Evolutionary conservation across 2,888 invertebrate species (phyloP), one percentile per base, ranked within the genome.

Genomic region (Stramonita haemastoma): DNA sequence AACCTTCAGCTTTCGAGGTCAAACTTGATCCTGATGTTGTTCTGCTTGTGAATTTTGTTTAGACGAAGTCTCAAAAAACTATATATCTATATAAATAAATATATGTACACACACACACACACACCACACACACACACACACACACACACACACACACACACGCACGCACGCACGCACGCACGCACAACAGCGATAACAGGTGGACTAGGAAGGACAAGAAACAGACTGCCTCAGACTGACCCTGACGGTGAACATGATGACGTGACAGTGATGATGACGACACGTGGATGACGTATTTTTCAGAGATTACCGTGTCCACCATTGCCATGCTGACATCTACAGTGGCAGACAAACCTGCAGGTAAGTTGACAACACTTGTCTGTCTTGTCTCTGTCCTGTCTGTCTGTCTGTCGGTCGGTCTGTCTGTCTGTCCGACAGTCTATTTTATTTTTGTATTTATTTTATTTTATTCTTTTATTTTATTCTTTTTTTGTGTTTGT

Each of bases 231-330:
- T 22, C 15, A 70, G 11, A 22, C 11, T 70, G 57, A 57, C 57
- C 11, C 8, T 57, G 57, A 57, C 57, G 57, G 15, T 17, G 57
- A 57, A 8, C 11, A 57, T 17, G 57, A 57, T 17, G 57, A 57
- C 57, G 57, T 17, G 57, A 57, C 17, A 17, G 15, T 17, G 57
- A 57, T 57, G 57, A 17, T 57, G 15, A 57, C 17, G 57, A 57
- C 26, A 26, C 26, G 15, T 70, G 70, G 11, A 26, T 70, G 70
- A 17, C 26, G 11, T 32, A 79, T 79, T 29, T 79, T 79, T 5
- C 77, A 79, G 77, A 79, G 32, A 79, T 79, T 29, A 32, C 77
- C n/a, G 77, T 79, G 77, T 79, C 77, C 17, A 79, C 77, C 32
- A 79, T 79, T 29, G 77, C 77, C 29, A 79, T 79, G 77, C 77